Base-by-base conservation (phyloP, 2,888 invertebrate species). In the Ernsta delagoae region DNA sequence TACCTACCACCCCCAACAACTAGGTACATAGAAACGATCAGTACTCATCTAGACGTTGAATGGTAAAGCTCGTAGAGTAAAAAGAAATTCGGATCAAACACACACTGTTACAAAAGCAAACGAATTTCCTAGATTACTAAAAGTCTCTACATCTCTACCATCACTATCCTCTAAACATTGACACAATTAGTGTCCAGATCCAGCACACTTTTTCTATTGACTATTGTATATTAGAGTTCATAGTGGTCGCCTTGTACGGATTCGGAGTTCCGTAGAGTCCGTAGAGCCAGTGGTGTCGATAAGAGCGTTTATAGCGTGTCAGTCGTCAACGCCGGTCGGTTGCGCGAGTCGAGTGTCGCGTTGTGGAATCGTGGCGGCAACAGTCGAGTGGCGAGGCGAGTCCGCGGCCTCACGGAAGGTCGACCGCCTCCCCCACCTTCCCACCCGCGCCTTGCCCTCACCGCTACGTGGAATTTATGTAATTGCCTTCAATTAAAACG, bases 381-480 rank as follows among this genome's bases (percentile, higher is more conserved):
- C 48, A 41, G 8, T 48, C 48, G 64, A 64, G 72, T 65, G 45
- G 61, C 68, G 56, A 76, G 76, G 75, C 78, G 75, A 78, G 81
- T 82, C 56, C 82, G 86, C 89, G 92, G 90, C 92, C 92, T 91
- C 90, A 88, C 80, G 88, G 92, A 92, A 92, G 92, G 92, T 92
- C 92, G 91, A 87, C 90, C 79, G 36, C 89, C 89, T 85, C 76
- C 64, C 77, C 74, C 72, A 72, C 75, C 73, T 59, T 74, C 74
- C 36, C 36, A 36, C 72, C 76, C 60, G 65, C 78, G 68, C 75
- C 75, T 70, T 76, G 73, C 81, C 79, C 74, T 77, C 79, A 87
- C 86, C 87, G 89, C 90, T 89, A 88, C 88, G 90, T 88, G 90
- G 90, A 90, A 93, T 90, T 91, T 86, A 88, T 89, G 84, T 91